Evolutionary conservation across 2,113 vertebrate genomes (phyloP).

Genomic region (Oryzias melastigma): DNA sequence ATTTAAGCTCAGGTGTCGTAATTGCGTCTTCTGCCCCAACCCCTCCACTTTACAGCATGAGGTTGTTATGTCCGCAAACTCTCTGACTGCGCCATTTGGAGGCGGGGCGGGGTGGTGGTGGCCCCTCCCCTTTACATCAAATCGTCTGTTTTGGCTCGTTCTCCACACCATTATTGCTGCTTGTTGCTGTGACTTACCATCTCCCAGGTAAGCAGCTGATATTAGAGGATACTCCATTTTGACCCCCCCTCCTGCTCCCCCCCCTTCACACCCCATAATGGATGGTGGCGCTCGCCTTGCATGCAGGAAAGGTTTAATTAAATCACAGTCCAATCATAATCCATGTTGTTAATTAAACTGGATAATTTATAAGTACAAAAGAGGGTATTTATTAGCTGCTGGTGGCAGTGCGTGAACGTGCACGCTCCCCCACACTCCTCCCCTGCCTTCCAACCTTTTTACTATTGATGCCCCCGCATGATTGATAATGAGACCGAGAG

Average conservation of each 20-base stretch:
- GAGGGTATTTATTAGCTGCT: constrained; percentile 81
- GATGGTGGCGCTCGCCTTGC: constrained; percentile 68
- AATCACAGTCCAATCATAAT: constrained; percentile 84
- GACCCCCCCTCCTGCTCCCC: constrained; percentile 9
- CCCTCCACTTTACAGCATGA: no score
- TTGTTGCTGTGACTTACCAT: constrained; percentile 44
- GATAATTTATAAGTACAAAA: constrained; percentile 84
- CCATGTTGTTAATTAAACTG: constrained; percentile 85
- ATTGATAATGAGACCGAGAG: constrained; percentile 95
- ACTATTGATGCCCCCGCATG: constrained; percentile 92
- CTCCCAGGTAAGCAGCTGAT: constrained; percentile 47
- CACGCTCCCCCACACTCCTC: constrained; percentile 13
- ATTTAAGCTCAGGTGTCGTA: no score
- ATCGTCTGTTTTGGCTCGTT: constrained; percentile 19
- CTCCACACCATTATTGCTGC: constrained; percentile 18
- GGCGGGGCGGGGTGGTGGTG: neutral
- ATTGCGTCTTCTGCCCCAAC: no score
- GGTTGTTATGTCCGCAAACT: no score
- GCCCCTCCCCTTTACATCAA: no score
- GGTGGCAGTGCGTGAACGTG: constrained; percentile 41
- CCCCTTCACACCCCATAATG: constrained; percentile 50
- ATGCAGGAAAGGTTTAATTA: constrained; percentile 81
- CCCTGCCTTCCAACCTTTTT: constrained; percentile 68
- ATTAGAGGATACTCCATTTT: constrained; percentile 44
- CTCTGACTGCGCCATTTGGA: no score